Base-by-base conservation (phyloP, 2,797 vertebrate species). In the Danio choprae region DNA sequence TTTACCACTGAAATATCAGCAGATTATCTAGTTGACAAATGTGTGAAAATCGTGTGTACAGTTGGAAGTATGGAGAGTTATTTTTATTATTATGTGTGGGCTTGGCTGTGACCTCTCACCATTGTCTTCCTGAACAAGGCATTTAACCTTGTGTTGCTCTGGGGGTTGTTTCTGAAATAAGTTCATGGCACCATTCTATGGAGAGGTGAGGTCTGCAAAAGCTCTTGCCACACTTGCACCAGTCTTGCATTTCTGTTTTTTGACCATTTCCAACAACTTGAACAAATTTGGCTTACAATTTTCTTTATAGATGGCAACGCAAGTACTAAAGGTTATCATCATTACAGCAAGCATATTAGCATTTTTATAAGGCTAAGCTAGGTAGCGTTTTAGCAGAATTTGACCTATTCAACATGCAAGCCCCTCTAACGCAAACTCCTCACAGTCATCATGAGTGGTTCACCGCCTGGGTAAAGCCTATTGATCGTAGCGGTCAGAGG, bases 401-500 rank as follows among this genome's bases (percentile, higher is more conserved):
- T 46, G 56, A 72, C 55, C 64, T 73, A 63, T 50, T 76, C 53
- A 70, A 43, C 48, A 80, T 83, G 64, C 63, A 50, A 63, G 41
- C 22, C 55, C 53, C 59, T 22, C 15, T 48, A 63, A 44, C 43
- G 56, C 51, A 56, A 29, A 46, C 71, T 50, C 67, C 72, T 76
- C 73, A 65, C 36, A 62, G 71, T 82, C 74, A 83, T 84, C 70
- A 77, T 59, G 12, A 85, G 85, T 51, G 48, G 77, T 69, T 85
- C 77, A 29, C 78, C 16, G 56, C 62, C 73, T 79, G 84, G 81
- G 89, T 87, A 84, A 91, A 88, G 86, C 81, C 84, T 87, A 91
- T 91, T 86, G 88, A 92, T 92, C 83, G 87, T 65, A 68, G 63
- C n/a, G 77, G 64, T 74, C 76, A 69, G 68, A 74, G 77, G 81